These are phyloP conservation scores for Cryptocephalus primarius DNA, from an alignment of 2,888 invertebrate genomes.

Conservation along the genomic window DNA sequence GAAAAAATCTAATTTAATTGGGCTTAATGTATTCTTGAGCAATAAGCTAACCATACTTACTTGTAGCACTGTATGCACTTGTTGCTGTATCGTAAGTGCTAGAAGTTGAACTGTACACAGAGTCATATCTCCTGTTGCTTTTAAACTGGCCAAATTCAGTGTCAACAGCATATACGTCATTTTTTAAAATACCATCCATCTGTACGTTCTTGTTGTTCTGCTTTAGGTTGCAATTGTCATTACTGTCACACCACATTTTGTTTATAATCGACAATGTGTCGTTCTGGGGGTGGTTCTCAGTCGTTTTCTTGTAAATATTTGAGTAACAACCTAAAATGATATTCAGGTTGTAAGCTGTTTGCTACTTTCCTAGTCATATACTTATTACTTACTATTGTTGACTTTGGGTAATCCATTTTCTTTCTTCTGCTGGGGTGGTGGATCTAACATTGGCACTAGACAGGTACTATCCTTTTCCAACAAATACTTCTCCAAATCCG, in stretches of 20 bases:
- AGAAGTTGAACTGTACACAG: conserved; percentile 21
- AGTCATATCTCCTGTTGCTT: conserved; percentile 27
- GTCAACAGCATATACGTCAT: conserved; percentile 16
- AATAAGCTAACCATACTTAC: conserved; percentile 6
- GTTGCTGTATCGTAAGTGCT: conserved; percentile 6
- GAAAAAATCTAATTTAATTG: too few relatives aligned
- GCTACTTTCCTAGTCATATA: too few relatives aligned
- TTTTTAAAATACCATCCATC: conserved; percentile 4
- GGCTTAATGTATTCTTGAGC: too few relatives aligned
- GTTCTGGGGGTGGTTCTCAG: conserved; percentile 15
- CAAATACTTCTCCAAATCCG: conserved; percentile 54
- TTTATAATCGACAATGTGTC: conserved; percentile 37
- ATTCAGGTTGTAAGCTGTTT: too few relatives aligned
- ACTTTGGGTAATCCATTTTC: conserved; percentile 27
- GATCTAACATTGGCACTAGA: conserved; percentile 38
- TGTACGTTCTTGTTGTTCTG: conserved; percentile 16
- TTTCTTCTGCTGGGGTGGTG: conserved; percentile 34
- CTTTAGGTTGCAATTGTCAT: conserved; percentile 19
- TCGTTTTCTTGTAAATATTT: conserved; percentile 16
- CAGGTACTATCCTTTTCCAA: conserved; percentile 17
- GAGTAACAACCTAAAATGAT: conserved; percentile 11
- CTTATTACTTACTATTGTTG: conserved; percentile 25
- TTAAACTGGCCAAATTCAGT: conserved; percentile 27
- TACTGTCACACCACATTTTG: conserved; percentile 41
- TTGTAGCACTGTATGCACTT: background rate